Base-by-base conservation (phyloP, 2,888 invertebrate genomes). In the Clitarchus hookeri region DNA sequence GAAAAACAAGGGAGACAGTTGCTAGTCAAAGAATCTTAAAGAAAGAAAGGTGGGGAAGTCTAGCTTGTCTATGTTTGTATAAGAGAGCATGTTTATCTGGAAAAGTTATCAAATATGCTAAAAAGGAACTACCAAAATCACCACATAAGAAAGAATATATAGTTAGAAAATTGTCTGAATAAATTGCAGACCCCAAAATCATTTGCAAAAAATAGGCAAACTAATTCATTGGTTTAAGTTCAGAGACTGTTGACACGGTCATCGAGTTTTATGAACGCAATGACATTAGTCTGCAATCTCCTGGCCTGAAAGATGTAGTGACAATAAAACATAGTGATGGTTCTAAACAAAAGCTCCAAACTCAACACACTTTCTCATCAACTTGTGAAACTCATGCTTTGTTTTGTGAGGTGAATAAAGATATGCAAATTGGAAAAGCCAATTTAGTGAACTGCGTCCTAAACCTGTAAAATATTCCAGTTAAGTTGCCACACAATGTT, bases 401-500 rank as follows among this genome's bases (percentile, higher is more conserved):
- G 25, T 84, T 48, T 84, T 53, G 84, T 23, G 27, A 23, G 11
- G 82, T 36, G 27, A 44, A 44, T 82, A 44, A n/a, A 23, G 48
- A 80, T 23, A 53, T 11, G 11, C n/a, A 44, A 26, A 53, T 86
- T 53, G 83, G 54, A n/a, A 86, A 83, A 86, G 86, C 26, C 85
- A 85, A 44, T 87, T 87, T 85, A 80, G 44, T 26, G 77, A 85
- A 65, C 84, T 87, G 3, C 27, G 86, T 23, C 85, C 83, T 6
- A 83, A 85, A 84, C 79, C 87, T 65, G 80, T 85, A 19, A 19
- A 77, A 23, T 54, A 87, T 77, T 19, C 80, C 27, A 84, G 85
- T 65, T n/a, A 65, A 84, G 53, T 53, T 85, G 44, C 85, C 86
- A 44, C 87, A 87, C 54, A 87, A 85, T 82, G 85, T 87, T 27